A percentile compares a stretch with the other conserved stretches of the same genome.
phyloP scores from a whole-genome alignment of 1,140 invertebrate species.

The Littorina saxatilis region DNA sequence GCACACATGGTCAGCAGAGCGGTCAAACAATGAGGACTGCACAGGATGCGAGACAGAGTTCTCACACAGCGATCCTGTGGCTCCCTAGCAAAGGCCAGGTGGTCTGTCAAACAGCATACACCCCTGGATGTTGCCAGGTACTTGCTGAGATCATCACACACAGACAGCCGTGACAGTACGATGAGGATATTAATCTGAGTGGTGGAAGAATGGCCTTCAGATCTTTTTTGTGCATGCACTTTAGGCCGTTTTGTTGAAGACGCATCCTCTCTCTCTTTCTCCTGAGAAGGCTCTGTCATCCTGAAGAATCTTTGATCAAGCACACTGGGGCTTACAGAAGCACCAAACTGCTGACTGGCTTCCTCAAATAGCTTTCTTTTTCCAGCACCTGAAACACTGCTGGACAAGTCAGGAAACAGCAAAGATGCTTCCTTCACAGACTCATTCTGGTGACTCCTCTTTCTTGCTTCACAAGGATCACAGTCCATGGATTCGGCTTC shows the following conservation, averaged over 20 bases:
- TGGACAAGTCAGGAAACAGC: no score
- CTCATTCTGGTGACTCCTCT: no score
- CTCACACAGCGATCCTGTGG: constrained; percentile 48
- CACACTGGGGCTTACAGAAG: no score
- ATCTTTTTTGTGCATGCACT: neutral
- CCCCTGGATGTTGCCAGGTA: constrained; percentile 46
- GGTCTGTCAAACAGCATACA: constrained; percentile 52
- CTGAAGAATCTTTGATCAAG: neutral
- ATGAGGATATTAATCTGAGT: constrained; percentile 61
- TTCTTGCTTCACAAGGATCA: no score
- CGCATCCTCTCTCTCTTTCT: neutral
- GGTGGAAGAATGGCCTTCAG: constrained; percentile 7
- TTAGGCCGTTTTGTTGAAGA: neutral
- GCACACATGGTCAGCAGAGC: constrained; percentile 39
- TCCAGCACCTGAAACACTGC: no score
- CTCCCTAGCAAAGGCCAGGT: constrained; percentile 38
- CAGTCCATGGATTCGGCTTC: no score
- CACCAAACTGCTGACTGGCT: no score
- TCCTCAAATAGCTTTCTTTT: no score
- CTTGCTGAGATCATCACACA: constrained; percentile 53
- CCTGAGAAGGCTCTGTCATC: neutral
- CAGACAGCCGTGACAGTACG: constrained; percentile 62
- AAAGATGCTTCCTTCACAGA: no score
- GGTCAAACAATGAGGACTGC: constrained; percentile 52
- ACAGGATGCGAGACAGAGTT: constrained; percentile 49